Evolutionary conservation across 2,797 vertebrate species (phyloP).

Genomic region (Neoniphon sammara): DNA sequence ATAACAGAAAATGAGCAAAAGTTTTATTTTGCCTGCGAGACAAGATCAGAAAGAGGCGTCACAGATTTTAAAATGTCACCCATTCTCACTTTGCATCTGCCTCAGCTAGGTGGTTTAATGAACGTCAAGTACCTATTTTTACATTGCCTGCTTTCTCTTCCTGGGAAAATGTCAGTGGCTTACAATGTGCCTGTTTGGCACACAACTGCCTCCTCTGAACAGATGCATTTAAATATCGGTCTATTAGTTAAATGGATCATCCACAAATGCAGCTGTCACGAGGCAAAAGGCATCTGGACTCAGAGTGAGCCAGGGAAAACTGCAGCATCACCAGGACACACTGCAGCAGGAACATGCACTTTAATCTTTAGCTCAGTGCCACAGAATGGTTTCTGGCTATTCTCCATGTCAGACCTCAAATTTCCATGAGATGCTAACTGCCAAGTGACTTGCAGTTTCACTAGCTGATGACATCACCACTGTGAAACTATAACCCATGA

Average conservation of each 20-base stretch:
- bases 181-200: slow-evolving; percentile 67
- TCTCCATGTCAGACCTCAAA: not conserved
- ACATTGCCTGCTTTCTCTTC: slow-evolving; percentile 65
- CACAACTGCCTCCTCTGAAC: slow-evolving; percentile 68
- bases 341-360: slow-evolving; percentile 39
- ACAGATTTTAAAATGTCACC: slow-evolving; percentile 78
- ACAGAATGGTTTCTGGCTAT: slow-evolving; percentile 39
- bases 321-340: slow-evolving; percentile 64
- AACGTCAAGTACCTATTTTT: slow-evolving; percentile 74
- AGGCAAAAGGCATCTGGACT: slow-evolving; percentile 76
- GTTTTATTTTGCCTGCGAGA: slow-evolving; percentile 32
- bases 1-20: not conserved
- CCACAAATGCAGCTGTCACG: slow-evolving; percentile 79
- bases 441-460: not conserved
- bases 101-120: slow-evolving; percentile 64
- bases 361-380: slow-evolving; percentile 33
- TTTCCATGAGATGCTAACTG: not conserved
- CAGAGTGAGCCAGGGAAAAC: slow-evolving; percentile 62
- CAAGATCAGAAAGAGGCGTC: slow-evolving; percentile 54
- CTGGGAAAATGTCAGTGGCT: slow-evolving; percentile 79
- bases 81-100: slow-evolving; percentile 62
- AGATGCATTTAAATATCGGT: slow-evolving; percentile 82
- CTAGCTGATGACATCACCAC: not conserved
- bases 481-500: not conserved
- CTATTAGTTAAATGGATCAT: slow-evolving; percentile 83